Percentiles rank a stretch among this genome's conserved stretches.
Conservation (phyloP, 2,797 vertebrate genomes). For the Lagorchestes hirsutus region DNA sequence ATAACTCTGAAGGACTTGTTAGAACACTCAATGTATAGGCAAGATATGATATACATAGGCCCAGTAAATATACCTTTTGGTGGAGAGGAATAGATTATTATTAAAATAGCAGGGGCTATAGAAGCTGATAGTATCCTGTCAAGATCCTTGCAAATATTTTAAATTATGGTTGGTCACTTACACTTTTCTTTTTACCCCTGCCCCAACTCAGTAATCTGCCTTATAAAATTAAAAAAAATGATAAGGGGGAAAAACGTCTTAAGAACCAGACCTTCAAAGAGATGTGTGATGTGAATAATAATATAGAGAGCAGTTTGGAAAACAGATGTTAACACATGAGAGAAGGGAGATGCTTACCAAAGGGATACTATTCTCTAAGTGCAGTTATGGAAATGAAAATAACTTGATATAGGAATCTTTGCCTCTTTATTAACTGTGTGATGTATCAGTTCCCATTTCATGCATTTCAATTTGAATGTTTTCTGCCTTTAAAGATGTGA, state of each 20-base stretch:
- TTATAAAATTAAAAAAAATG: conserved; percentile 27
- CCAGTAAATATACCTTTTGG: conserved; percentile 31
- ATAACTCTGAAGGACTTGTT: conserved; percentile 23
- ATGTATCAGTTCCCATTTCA: conserved; percentile 12
- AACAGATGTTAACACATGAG: neutral
- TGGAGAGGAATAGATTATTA: neutral
- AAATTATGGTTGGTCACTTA: conserved; percentile 17
- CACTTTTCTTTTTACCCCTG: conserved; percentile 52
- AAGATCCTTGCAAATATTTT: conserved; percentile 42
- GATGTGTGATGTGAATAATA: conserved; percentile 13
- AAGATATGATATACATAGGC: neutral
- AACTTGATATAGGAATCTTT: neutral
- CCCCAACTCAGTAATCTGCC: neutral
- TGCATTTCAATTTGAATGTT: conserved; percentile 29
- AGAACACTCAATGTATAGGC: neutral
- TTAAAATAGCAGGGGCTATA: conserved; percentile 14
- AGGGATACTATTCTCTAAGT: neutral
- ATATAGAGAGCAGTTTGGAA: neutral
- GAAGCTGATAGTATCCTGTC: conserved; percentile 31
- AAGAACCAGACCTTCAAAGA: neutral
- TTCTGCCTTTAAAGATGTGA: conserved; percentile 35
- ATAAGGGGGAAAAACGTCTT: neutral
- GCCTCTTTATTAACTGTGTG: neutral
- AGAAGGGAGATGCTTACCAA: neutral
- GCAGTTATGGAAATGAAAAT: neutral